phyloP scores from a whole-genome alignment of 1,140 invertebrate species.

The Ectropis grisescens region DNA sequence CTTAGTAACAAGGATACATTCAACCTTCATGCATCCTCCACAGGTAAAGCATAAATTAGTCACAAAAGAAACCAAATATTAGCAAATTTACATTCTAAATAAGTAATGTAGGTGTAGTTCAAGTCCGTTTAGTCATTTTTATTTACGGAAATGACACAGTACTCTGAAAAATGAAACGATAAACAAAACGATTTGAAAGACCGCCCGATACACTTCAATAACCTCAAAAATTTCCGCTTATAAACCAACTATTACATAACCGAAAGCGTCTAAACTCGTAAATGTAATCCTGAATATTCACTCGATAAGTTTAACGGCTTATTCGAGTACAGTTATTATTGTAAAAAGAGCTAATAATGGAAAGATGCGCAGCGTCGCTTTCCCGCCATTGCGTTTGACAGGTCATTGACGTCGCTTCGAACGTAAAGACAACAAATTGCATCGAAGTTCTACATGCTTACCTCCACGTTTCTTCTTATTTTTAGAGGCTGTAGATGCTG shows the following conservation, averaged over 20 bases:
- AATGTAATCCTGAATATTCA: slow-evolving; percentile 7
- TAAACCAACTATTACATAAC: slow-evolving; percentile 31
- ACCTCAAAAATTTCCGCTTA: slow-evolving; percentile 38
- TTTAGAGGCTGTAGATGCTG: slow-evolving; percentile 43
- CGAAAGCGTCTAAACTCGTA: slow-evolving; percentile 10
- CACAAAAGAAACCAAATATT: too few species aligned
- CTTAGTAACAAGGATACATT: too few species aligned
- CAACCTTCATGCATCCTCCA: too few species aligned
- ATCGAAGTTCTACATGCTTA: slow-evolving; percentile 29
- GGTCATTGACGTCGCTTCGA: slow-evolving; percentile 60
- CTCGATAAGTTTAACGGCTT: too few species aligned
- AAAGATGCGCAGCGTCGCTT: slow-evolving; percentile 18
- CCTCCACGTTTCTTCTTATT: slow-evolving; percentile 65
- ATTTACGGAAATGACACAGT: too few species aligned
- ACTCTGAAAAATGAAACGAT: too few species aligned
- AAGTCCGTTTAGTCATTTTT: too few species aligned
- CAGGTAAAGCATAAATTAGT: too few species aligned
- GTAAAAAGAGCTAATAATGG: slow-evolving; percentile 9
- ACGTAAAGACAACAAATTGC: slow-evolving; percentile 63
- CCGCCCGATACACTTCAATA: too few species aligned
- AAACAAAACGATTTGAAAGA: too few species aligned
- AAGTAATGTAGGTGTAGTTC: too few species aligned
- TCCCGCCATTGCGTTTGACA: slow-evolving; percentile 67
- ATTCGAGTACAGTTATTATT: slow-evolving; percentile 8
- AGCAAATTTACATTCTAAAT: too few species aligned